Percentiles rank a stretch among this genome's conserved stretches.
Evolutionary conservation across 2,113 vertebrate genomes (phyloP).

Genomic region (Noctilio leporinus): DNA sequence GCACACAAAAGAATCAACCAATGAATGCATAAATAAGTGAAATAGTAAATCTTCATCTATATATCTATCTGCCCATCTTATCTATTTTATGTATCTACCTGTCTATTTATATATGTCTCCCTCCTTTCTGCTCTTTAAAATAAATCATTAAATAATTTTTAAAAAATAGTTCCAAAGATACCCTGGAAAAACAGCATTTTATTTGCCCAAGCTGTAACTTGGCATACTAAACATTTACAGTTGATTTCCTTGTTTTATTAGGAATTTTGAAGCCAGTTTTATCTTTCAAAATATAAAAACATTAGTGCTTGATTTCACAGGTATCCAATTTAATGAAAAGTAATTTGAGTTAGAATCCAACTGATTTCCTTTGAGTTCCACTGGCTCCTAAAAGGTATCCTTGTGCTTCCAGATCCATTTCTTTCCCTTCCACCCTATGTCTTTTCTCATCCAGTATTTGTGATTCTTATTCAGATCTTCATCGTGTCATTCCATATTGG

Average conservation of each 20-base stretch:
- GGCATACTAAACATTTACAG: neutral
- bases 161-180: neutral
- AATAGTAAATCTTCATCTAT: too few relatives aligned
- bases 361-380: neutral
- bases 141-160: neutral
- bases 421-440: neutral
- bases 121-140: too few relatives aligned
- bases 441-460: neutral
- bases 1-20: too few relatives aligned
- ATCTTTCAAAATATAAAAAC: neutral
- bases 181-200: neutral
- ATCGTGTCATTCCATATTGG: neutral
- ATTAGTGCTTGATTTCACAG: neutral
- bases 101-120: too few relatives aligned
- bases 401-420: neutral
- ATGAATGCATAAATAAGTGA: too few relatives aligned
- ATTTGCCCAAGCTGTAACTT: neutral
- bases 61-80: too few relatives aligned
- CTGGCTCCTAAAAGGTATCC: neutral
- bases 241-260: neutral
- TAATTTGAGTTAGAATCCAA: neutral
- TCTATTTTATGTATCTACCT: too few relatives aligned
- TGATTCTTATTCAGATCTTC: neutral
- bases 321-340: neutral
- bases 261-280: neutral